phyloP scores from a whole-genome alignment of 1,140 invertebrate species.

The Ectropis grisescens region DNA sequence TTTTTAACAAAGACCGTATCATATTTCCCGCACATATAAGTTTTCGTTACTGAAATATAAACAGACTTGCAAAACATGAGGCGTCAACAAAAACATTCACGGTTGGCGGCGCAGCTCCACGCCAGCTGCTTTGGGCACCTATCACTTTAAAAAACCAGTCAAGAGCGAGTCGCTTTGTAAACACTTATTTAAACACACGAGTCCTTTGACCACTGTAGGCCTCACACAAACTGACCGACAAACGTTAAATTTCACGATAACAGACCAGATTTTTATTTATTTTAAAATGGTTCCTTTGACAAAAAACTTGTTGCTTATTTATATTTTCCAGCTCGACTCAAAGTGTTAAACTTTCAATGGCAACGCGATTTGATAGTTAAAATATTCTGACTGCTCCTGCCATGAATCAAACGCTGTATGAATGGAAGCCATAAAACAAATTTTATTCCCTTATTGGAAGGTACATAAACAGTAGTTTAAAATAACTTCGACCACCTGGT shows the following conservation, averaged over 20 bases:
- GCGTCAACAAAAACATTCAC: conserved; percentile 46
- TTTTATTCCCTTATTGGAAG: conserved; percentile 46
- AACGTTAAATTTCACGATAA: too few species aligned
- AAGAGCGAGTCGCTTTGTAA: neutral
- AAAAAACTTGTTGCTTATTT: conserved; percentile 1
- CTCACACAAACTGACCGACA: too few species aligned
- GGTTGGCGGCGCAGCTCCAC: conserved; percentile 32
- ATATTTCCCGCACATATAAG: conserved; percentile 27
- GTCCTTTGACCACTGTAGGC: too few species aligned
- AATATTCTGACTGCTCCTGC: conserved; percentile 6
- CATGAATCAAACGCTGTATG: conserved; percentile 44
- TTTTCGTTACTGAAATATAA: conserved; percentile 55
- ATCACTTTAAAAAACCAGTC: conserved; percentile 4
- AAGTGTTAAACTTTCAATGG: neutral
- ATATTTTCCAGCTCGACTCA: conserved; percentile 1
- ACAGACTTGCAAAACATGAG: conserved; percentile 31
- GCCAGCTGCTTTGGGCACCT: conserved; percentile 37
- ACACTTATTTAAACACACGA: too few species aligned
- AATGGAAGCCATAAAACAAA: conserved; percentile 53
- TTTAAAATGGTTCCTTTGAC: neutral
- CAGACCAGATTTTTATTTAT: too few species aligned
- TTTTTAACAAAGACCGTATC: conserved; percentile 5
- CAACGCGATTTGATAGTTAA: conserved; percentile 6
- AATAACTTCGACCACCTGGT: conserved; percentile 61
- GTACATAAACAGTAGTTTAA: conserved; percentile 45